phyloP scores from a whole-genome alignment of 2,113 vertebrate species.

The Eptesicus fuscus region DNA sequence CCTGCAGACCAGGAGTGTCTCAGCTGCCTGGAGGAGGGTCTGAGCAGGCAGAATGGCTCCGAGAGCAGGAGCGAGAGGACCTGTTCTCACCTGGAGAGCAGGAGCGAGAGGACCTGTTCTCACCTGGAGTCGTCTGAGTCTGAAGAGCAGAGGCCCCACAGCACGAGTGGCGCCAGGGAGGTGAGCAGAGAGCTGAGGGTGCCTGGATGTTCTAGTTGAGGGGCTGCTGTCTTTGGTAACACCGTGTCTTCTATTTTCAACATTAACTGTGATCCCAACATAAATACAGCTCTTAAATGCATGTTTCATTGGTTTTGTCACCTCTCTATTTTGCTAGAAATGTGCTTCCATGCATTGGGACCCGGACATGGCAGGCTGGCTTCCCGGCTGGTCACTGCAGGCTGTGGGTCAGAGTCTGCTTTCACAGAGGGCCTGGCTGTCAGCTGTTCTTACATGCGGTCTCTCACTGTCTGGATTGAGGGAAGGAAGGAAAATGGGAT shows the following conservation, averaged over 20 bases:
- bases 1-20: not conserved
- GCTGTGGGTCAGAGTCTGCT: not conserved
- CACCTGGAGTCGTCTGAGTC: not conserved
- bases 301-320: accelerated
- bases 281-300: accelerated
- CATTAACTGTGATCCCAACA: too few relatives aligned
- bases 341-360: accelerated
- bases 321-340: too few relatives aligned
- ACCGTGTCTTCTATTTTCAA: not conserved
- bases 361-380: not conserved
- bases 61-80: not conserved
- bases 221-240: not conserved
- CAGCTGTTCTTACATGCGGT: accelerated
- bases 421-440: not conserved
- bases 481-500: not conserved
- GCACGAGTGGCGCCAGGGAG: not conserved
- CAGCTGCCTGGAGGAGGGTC: not conserved
- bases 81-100: not conserved
- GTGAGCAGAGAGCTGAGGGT: not conserved
- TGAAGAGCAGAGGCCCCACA: not conserved
- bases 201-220: not conserved
- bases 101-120: not conserved
- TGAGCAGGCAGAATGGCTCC: not conserved
- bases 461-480: not conserved
- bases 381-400: not conserved